A percentile compares a stretch with the other conserved stretches of the same genome.
These are phyloP conservation scores for Sinelater perroti DNA, from an alignment of 2,888 invertebrate genomes.

Conservation along the genomic window DNA sequence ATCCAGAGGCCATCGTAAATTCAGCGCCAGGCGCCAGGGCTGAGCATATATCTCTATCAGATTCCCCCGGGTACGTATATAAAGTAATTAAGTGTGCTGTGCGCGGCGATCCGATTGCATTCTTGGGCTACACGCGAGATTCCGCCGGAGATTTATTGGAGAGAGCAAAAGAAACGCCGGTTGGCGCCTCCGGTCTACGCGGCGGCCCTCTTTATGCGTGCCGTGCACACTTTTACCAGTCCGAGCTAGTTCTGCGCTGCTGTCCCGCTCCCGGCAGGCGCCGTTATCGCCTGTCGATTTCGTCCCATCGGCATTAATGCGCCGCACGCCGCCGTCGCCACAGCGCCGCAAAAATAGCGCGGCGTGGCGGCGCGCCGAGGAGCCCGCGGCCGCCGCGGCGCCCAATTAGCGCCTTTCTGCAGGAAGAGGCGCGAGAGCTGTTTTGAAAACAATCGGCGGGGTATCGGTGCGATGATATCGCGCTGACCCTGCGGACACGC, in stretches of 20 bases:
- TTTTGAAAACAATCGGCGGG: too few relatives aligned
- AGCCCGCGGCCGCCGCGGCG: too few relatives aligned
- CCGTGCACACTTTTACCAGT: conserved; percentile 17
- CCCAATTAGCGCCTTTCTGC: too few relatives aligned
- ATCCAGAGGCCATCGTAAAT: conserved; percentile 45
- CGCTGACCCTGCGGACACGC: too few relatives aligned
- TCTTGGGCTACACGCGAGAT: conserved; percentile 46
- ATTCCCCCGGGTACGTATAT: conserved; percentile 40
- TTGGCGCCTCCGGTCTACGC: conserved; percentile 42
- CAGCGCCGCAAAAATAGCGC: too few relatives aligned
- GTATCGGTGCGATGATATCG: too few relatives aligned
- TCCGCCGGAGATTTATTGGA: conserved; percentile 42
- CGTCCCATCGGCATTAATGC: too few relatives aligned
- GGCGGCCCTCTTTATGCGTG: conserved; percentile 10
- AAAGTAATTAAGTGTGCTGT: conserved; percentile 45
- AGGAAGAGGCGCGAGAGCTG: too few relatives aligned
- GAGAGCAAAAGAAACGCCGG: conserved; percentile 43
- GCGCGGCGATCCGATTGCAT: conserved; percentile 47
- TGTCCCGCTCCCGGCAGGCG: too few relatives aligned
- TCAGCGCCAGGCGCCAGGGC: conserved; percentile 49
- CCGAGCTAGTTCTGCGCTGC: conserved; percentile 9
- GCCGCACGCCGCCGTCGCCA: too few relatives aligned
- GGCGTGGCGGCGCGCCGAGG: too few relatives aligned
- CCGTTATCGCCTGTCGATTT: too few relatives aligned
- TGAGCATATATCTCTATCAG: conserved; percentile 40